phyloP scores from a whole-genome alignment of 2,797 vertebrate species.

The Linurgus olivaceus region DNA sequence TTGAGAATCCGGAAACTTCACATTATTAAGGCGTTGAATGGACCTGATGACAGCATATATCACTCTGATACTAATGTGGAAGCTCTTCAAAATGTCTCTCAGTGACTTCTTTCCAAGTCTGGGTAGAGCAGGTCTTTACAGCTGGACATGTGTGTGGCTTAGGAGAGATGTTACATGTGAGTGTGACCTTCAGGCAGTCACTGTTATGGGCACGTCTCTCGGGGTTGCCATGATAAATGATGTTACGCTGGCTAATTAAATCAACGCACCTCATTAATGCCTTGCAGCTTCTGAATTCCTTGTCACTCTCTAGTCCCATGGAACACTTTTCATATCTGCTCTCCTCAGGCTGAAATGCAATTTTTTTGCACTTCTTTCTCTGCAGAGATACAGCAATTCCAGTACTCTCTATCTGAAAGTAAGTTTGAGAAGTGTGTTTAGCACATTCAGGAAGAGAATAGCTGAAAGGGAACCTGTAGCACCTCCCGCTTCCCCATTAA shows the following conservation, averaged over 20 bases:
- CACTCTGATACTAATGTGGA: neutral
- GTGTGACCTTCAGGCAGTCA: slow-evolving; percentile 37
- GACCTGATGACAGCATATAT: neutral
- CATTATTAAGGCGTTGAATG: neutral
- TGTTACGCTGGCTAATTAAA: slow-evolving; percentile 37
- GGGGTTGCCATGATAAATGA: slow-evolving; percentile 47
- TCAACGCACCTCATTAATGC: slow-evolving; percentile 43
- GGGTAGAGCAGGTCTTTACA: neutral
- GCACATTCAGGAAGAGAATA: neutral
- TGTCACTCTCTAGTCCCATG: neutral
- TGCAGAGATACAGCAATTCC: neutral
- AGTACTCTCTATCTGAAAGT: neutral
- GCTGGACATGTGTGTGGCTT: neutral
- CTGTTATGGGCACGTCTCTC: neutral
- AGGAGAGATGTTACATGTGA: neutral
- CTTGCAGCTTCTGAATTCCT: slow-evolving; percentile 25
- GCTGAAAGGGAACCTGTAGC: neutral
- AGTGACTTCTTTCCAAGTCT: neutral
- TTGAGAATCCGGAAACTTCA: neutral
- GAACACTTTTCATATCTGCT: neutral
- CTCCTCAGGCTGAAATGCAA: neutral
- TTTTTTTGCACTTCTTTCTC: neutral
- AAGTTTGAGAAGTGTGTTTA: neutral
- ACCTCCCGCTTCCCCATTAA: neutral
- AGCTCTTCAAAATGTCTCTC: neutral